Evolutionary conservation across 2,113 vertebrate species (phyloP).

Genomic region (Vanacampus margaritifer): DNA sequence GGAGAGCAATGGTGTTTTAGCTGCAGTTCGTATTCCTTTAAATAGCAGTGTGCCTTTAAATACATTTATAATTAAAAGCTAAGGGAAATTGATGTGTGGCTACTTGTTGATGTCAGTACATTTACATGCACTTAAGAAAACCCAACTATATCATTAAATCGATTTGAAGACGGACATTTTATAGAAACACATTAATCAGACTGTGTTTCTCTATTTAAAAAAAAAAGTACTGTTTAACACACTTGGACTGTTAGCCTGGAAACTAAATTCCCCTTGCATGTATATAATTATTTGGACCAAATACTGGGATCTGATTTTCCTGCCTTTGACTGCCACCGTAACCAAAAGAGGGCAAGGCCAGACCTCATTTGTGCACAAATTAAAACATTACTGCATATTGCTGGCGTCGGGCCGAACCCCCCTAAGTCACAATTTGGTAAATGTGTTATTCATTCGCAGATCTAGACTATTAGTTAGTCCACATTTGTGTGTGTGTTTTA

Average conservation of each 20-base stretch:
- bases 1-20: neutral
- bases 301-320: neutral
- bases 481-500: too few relatives aligned
- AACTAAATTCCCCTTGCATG: neutral
- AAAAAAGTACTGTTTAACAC: neutral
- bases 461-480: too few relatives aligned
- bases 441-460: too few relatives aligned
- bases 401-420: too few relatives aligned
- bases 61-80: constrained; percentile 39
- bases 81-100: constrained; percentile 1
- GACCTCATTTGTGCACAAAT: neutral
- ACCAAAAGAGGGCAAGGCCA: neutral
- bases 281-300: neutral
- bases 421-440: too few relatives aligned
- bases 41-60: constrained; percentile 18
- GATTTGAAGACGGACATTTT: neutral
- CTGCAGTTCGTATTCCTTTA: neutral
- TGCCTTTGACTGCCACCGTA: neutral
- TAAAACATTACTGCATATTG: too few relatives aligned
- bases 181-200: too few relatives aligned
- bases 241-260: neutral
- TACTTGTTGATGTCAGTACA: neutral
- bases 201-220: too few relatives aligned
- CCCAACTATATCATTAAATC: neutral
- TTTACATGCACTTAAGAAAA: neutral